A percentile compares a stretch with the other conserved stretches of the same genome.
Conservation (phyloP, 2,888 invertebrate genomes). For the Yponomeuta plumbellus region DNA sequence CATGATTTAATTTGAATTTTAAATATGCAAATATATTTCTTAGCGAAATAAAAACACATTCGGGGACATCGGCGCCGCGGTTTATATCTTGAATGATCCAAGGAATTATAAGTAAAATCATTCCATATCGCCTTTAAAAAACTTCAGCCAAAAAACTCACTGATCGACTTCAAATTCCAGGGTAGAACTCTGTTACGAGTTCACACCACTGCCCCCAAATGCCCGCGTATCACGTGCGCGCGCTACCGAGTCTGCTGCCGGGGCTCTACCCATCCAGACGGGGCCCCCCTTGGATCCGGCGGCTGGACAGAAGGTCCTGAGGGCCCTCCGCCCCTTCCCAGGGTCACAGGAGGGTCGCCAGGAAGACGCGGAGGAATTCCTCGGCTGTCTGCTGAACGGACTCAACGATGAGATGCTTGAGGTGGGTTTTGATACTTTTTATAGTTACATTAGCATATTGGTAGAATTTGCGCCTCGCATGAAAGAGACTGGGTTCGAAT, state of each 20-base stretch:
- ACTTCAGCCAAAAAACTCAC: neutral
- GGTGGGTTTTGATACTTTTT: constrained; percentile 59
- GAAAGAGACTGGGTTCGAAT: too few relatives aligned
- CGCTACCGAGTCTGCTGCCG: constrained; percentile 35
- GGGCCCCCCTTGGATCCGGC: constrained; percentile 94
- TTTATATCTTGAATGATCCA: too few relatives aligned
- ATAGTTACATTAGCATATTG: neutral
- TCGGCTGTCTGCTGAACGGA: constrained; percentile 93
- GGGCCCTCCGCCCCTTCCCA: constrained; percentile 81
- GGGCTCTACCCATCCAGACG: constrained; percentile 72
- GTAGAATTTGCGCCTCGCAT: neutral
- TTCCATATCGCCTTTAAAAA: neutral
- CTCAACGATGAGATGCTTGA: constrained; percentile 98
- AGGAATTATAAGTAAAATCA: too few relatives aligned
- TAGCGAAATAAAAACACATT: too few relatives aligned
- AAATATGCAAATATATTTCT: too few relatives aligned
- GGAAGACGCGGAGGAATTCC: constrained; percentile 98
- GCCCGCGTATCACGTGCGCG: constrained; percentile 49
- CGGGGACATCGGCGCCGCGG: too few relatives aligned
- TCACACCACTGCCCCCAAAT: constrained; percentile 80
- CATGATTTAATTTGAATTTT: too few relatives aligned
- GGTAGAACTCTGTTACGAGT: constrained; percentile 87
- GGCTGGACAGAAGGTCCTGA: constrained; percentile 89
- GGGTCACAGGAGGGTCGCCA: constrained; percentile 89
- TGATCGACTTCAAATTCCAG: constrained; percentile 49